phyloP scores from a whole-genome alignment of 2,113 vertebrate species.

The Clarias magur region DNA sequence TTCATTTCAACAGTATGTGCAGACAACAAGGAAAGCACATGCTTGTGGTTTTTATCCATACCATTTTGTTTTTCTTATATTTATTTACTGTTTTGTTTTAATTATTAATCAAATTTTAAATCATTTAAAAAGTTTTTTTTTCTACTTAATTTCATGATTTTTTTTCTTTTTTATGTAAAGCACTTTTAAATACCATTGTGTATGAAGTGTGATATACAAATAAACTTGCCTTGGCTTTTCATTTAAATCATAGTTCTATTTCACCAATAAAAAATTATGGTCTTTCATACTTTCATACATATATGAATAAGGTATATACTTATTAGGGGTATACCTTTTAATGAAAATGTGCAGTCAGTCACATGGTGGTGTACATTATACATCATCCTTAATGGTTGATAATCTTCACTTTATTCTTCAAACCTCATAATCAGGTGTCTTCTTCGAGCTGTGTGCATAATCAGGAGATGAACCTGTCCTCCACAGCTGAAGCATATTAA shows the following conservation, averaged over 20 bases:
- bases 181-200: no score
- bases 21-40: background rate
- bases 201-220: no score
- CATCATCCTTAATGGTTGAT: background rate
- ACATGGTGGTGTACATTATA: background rate
- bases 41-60: background rate
- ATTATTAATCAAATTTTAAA: no score
- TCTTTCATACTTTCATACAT: background rate
- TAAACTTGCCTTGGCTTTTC: no score
- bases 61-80: no score
- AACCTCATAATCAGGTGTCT: background rate
- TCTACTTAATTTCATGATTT: no score
- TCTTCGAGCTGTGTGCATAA: background rate
- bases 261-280: background rate
- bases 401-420: background rate
- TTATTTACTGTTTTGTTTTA: no score
- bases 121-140: no score
- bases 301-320: no score
- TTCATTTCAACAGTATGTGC: background rate
- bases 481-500: background rate
- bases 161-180: no score
- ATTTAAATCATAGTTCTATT: no score
- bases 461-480: background rate
- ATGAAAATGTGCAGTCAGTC: background rate
- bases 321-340: background rate